Evolutionary conservation across 2,888 invertebrate genomes (phyloP).

Genomic region (Crematogaster levior): DNA sequence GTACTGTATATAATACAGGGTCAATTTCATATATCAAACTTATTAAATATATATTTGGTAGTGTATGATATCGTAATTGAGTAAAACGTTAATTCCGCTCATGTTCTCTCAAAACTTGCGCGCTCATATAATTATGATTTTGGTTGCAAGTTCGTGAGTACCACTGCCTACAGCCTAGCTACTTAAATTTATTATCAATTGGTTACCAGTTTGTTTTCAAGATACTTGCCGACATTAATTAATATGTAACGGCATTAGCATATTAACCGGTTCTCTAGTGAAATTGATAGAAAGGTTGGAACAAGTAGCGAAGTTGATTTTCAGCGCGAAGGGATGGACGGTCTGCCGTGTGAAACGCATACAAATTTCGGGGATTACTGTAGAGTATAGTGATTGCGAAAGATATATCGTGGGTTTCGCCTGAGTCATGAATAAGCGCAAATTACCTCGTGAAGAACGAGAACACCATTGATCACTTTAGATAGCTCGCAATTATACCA

Average conservation of each 20-base stretch:
- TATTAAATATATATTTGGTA: neutral
- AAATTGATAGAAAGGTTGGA: constrained; percentile 27
- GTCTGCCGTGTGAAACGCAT: constrained; percentile 5
- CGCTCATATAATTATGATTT: neutral
- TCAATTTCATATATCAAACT: neutral
- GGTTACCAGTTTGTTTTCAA: constrained; percentile 37
- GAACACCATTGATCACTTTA: constrained; percentile 36
- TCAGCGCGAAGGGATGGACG: constrained; percentile 14
- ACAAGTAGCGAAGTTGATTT: constrained; percentile 33
- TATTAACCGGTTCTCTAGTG: constrained; percentile 36
- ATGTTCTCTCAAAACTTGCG: neutral
- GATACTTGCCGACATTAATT: constrained; percentile 27
- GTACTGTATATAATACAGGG: neutral
- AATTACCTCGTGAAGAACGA: constrained; percentile 43
- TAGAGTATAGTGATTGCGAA: constrained; percentile 25
- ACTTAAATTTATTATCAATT: constrained; percentile 53
- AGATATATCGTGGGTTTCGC: constrained; percentile 41
- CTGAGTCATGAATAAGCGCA: constrained; percentile 40
- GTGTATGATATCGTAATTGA: neutral
- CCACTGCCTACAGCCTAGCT: constrained; percentile 1
- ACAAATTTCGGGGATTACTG: constrained; percentile 43
- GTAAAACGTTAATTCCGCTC: constrained; percentile 6
- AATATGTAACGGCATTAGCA: constrained; percentile 48
- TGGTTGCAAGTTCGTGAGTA: neutral
- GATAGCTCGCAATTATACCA: constrained; percentile 39